Conservation (phyloP, 2,797 vertebrate species). For the Lagodon rhomboides region DNA sequence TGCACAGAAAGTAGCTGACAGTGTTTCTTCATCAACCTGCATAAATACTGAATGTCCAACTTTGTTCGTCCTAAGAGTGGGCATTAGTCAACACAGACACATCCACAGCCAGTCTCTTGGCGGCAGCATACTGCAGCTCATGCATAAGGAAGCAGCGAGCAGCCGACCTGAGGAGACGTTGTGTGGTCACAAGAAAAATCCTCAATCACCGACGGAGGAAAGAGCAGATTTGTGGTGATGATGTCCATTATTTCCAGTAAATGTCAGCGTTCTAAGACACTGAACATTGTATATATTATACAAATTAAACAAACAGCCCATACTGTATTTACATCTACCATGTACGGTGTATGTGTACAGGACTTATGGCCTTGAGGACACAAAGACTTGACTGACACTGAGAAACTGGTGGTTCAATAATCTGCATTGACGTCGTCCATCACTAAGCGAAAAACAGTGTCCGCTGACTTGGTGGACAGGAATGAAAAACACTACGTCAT, state of each 20-base stretch:
- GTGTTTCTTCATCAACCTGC: conserved; percentile 56
- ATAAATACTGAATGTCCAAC: conserved; percentile 71
- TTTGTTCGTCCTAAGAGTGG: conserved; percentile 44
- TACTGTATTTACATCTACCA: neutral
- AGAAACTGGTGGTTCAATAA: conserved; percentile 49
- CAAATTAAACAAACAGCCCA: neutral
- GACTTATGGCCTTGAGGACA: conserved; percentile 37
- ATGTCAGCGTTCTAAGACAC: neutral
- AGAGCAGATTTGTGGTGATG: neutral
- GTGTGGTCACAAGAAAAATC: conserved; percentile 38
- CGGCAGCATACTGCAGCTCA: conserved; percentile 51
- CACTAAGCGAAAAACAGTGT: conserved; percentile 33
- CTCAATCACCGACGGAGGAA: neutral
- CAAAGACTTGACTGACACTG: conserved; percentile 30
- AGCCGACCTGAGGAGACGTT: conserved; percentile 26
- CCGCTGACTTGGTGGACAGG: neutral
- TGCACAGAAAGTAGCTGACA: conserved; percentile 48
- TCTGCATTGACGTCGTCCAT: conserved; percentile 41
- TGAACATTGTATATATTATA: neutral
- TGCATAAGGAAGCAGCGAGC: conserved; percentile 58
- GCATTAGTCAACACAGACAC: conserved; percentile 53
- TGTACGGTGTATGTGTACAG: neutral
- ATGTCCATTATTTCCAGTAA: conserved; percentile 20
- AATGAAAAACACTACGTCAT: conserved; percentile 40
- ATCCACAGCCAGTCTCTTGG: conserved; percentile 43